Evolutionary conservation across 1,140 invertebrate genomes (phyloP).

Genomic region (Antheraea mylitta): DNA sequence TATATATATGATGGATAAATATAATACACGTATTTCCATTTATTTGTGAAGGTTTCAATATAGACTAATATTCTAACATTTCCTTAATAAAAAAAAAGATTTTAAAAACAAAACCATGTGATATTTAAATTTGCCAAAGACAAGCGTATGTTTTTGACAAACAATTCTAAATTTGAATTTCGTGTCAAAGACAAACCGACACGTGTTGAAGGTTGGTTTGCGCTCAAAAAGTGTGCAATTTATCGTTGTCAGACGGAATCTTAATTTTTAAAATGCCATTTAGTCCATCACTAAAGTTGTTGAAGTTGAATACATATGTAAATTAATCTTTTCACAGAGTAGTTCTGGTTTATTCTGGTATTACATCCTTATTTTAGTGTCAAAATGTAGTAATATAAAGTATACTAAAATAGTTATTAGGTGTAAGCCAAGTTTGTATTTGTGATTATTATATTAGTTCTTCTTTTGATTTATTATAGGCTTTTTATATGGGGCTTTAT

Average conservation of each 20-base stretch:
- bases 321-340: background rate
- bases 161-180: constrained; percentile 8
- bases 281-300: background rate
- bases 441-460: too few relatives aligned
- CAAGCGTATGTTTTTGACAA: constrained; percentile 8
- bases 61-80: background rate
- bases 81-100: background rate
- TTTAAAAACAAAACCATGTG: background rate
- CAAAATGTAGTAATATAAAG: too few relatives aligned
- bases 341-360: too few relatives aligned
- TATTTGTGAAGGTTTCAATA: too few relatives aligned
- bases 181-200: constrained; percentile 4
- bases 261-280: background rate
- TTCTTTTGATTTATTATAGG: too few relatives aligned
- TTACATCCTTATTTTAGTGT: too few relatives aligned
- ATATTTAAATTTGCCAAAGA: constrained; percentile 18
- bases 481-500: too few relatives aligned
- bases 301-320: background rate
- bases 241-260: constrained; percentile 11
- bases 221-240: constrained; percentile 10
- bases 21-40: too few relatives aligned
- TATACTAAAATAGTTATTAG: too few relatives aligned
- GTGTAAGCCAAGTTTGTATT: too few relatives aligned
- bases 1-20: too few relatives aligned
- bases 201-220: background rate